Evolutionary conservation across 2,113 vertebrate species (phyloP).

Genomic region (Penelope pileata): DNA sequence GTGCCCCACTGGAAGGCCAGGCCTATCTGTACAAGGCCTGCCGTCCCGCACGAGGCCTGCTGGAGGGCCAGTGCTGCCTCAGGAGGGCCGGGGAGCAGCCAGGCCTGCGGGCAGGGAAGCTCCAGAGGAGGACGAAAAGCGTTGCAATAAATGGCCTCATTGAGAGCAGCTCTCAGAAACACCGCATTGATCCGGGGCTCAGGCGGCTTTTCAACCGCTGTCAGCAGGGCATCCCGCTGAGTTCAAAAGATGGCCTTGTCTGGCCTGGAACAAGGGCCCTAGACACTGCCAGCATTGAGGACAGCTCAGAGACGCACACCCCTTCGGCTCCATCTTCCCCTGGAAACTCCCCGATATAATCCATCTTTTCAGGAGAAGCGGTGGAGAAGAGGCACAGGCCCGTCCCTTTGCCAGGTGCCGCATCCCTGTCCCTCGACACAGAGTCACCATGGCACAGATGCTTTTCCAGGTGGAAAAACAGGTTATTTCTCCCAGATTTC

Average conservation of each 20-base stretch:
- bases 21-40: too few species aligned
- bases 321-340: not conserved
- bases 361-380: constrained; percentile 44
- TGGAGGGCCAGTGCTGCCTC: not conserved
- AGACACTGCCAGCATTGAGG: constrained; percentile 31
- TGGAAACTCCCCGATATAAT: constrained; percentile 46
- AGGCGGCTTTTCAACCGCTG: constrained; percentile 51
- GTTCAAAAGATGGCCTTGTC: constrained; percentile 72
- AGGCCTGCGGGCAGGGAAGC: not conserved
- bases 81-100: not conserved
- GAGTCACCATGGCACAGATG: fast-evolving
- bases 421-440: fast-evolving
- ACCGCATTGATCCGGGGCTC: constrained; percentile 55
- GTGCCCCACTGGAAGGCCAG: too few species aligned
- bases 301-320: constrained; percentile 7
- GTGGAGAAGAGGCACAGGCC: not conserved
- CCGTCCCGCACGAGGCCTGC: not conserved
- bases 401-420: not conserved
- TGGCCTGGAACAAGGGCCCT: constrained; percentile 56
- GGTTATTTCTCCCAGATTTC: fast-evolving
- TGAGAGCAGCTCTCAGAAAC: constrained; percentile 61
- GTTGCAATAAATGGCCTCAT: constrained; percentile 68
- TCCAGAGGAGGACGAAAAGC: constrained; percentile 16
- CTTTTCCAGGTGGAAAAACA: fast-evolving
- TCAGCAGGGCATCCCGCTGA: constrained; percentile 36